Evolutionary conservation across 2,888 invertebrate species (phyloP).

Genomic region (Chironomus riparius): DNA sequence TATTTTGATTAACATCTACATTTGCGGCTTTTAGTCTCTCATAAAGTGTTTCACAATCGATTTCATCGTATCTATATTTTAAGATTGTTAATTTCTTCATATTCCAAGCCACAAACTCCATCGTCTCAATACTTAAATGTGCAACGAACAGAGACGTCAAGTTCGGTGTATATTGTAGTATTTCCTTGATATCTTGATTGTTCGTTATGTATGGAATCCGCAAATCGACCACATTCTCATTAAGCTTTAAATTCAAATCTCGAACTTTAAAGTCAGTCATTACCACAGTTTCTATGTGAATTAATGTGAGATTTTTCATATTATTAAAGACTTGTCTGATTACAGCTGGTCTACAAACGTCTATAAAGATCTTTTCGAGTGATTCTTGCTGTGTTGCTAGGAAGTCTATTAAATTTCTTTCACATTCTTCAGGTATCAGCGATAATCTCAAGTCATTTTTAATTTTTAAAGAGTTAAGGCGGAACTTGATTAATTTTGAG

Average conservation of each 20-base stretch:
- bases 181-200: background rate
- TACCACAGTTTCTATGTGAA: background rate
- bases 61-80: background rate
- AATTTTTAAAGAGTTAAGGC: background rate
- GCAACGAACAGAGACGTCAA: background rate
- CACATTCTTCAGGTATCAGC: background rate
- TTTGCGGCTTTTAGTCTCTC: background rate
- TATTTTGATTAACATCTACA: conserved; percentile 6
- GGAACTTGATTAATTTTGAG: background rate
- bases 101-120: background rate
- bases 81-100: background rate
- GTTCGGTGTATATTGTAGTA: background rate
- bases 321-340: background rate
- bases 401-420: background rate
- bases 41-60: background rate
- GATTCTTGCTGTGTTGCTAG: background rate
- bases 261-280: background rate
- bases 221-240: background rate
- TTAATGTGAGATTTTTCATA: background rate
- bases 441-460: conserved; percentile 7
- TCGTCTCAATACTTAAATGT: background rate
- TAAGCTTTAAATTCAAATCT: background rate
- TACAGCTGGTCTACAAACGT: background rate
- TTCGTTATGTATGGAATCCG: background rate
- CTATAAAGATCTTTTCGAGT: background rate